Evolutionary conservation across 2,113 vertebrate species (phyloP), one percentile per base, ranked within the genome.

Genomic region (Poeciliopsis occidentalis): DNA sequence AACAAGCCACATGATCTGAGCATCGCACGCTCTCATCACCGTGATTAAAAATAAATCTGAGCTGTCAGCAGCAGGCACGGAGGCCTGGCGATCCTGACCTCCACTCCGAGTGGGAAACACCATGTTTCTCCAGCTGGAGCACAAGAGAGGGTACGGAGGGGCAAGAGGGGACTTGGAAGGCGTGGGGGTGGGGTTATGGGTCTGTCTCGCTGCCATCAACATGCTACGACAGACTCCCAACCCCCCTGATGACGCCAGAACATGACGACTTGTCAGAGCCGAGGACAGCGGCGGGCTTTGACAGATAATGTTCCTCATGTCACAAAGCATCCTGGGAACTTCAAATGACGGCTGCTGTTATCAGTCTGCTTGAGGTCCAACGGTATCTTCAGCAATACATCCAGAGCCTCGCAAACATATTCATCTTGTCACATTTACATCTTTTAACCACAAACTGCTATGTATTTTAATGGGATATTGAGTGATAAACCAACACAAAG

Each of bases 41-140:
- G 13, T 79, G 89, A 92, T 93, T 92, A 92, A 92, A 92, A 93
- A 92, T 92, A 92, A 93, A 94, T 92, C 86, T 71, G 88, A 88
- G 81, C 84, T 87, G 91, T 93, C 92, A 92, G 92, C 85, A 78
- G 78, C 80, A 62, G 63, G 78, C 81, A 57, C 57, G 80, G 81
- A 51, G 79, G 75, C 75, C 85, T 37, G 29, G 69, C 27, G 70
- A 76, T 81, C 64, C 88, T 88, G 92, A 93, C 92, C 91, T 92
- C 87, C 86, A 85, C 68, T 80, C 83, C 67, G 1, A 32, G 74
- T 76, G 57, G 76, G 76, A 37, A 81, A 61, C 69, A 73, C 76
- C 71, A 71, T 11, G 24, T 15, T 27, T 37, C 64, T 37, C 64
- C 32, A 1, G 75, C 60, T 69, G 0, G 12, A 41, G 60, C 26